phyloP scores from a whole-genome alignment of 2,797 vertebrate species.

The Eulemur mongoz region DNA sequence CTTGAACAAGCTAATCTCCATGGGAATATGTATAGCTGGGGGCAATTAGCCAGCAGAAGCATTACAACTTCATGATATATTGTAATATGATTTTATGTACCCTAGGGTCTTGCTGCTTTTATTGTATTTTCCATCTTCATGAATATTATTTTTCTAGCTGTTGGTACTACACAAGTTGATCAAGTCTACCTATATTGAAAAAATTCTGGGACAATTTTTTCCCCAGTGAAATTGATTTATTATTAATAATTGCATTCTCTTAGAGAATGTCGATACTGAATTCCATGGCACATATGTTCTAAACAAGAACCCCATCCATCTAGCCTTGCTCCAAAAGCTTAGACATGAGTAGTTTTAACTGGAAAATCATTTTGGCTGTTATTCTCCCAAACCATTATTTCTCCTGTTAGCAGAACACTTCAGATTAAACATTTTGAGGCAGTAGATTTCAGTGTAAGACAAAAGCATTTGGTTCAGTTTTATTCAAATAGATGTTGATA shows the following conservation, averaged over 20 bases:
- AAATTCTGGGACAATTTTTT: neutral
- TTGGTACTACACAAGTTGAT: conserved; percentile 10
- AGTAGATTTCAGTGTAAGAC: neutral
- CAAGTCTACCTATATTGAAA: neutral
- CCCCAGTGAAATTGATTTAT: neutral
- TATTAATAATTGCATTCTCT: neutral
- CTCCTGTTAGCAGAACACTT: neutral
- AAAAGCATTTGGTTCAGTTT: neutral
- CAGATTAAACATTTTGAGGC: neutral
- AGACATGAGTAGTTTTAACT: neutral
- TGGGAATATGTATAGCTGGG: neutral
- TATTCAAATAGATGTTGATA: neutral
- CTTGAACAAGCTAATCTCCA: conserved; percentile 1
- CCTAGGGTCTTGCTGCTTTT: neutral
- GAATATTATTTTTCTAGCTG: conserved; percentile 43
- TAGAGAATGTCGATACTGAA: neutral
- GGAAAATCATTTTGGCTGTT: neutral
- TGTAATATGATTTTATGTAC: conserved; percentile 34
- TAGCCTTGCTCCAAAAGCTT: neutral
- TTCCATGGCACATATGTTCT: neutral
- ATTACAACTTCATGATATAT: neutral
- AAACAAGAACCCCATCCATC: neutral
- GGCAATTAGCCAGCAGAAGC: neutral
- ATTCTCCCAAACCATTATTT: neutral
- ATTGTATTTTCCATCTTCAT: conserved; percentile 13